Base-by-base conservation (phyloP, 2,113 vertebrate genomes). In the Ornithorhynchus anatinus region DNA sequence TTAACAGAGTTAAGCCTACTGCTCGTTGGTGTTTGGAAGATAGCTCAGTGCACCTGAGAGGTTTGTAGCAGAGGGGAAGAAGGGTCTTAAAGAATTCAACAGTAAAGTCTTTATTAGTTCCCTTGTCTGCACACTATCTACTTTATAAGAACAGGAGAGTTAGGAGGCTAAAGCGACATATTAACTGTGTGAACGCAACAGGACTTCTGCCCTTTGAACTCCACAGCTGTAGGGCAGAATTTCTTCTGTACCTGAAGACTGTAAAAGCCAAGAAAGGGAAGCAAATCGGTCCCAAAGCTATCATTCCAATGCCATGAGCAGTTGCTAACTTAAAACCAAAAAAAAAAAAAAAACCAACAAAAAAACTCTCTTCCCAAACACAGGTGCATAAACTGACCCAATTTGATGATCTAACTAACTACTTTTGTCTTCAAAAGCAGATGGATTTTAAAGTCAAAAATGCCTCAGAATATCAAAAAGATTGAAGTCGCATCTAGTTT, bases 371-470 rank as follows among this genome's bases (percentile, higher is more conserved):
- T 38, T 39, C 62, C 31, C 10, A 62, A 62, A 45, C 9, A 17
- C 10, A 73, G 42, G 36, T 45, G 33, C 14, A 10, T 29, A 29
- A 50, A 50, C 25, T 50, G 19, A 50, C 13, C 25, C 25, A 23
- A 50, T 17, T 22, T 19, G 19, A 25, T 19, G 36, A 3, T 60
- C 60, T 48, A 48, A 44, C 19, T 10, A 44, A 50, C 29, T 32
- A 36, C 17, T 39, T 69, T 66, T 50, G 33, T 58, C 27, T 15
- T 27, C 29, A 50, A n/a, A 38, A 37, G 25, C 25, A 27, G 45
- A 48, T 29, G 25, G 25, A 48, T 27, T 27, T 50, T 50, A 50
- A 27, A 62, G 19, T 60, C 51, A 70, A 72, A n/a, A n/a, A n/a
- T n/a, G n/a, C n/a, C n/a, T n/a, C n/a, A n/a, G n/a, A n/a, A n/a